These are phyloP conservation scores for Falco punctatus DNA, from an alignment of 2,113 vertebrate species.

Conservation along the genomic window DNA sequence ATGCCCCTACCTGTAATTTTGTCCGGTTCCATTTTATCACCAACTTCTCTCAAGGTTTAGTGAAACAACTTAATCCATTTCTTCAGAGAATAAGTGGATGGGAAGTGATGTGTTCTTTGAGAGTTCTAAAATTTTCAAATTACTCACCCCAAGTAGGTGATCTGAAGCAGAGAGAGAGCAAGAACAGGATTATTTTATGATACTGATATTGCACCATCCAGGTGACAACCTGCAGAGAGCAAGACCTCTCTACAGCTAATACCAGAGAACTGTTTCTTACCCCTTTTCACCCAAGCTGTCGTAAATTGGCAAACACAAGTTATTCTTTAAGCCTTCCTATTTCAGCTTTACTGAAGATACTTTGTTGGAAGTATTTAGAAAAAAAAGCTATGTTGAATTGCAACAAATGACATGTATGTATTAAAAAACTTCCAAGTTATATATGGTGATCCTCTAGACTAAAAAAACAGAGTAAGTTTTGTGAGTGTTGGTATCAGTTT, in stretches of 20 bases:
- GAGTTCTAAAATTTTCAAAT: background rate
- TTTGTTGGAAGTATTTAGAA: background rate
- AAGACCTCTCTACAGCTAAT: background rate
- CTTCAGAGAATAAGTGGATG: background rate
- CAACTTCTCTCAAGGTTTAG: background rate
- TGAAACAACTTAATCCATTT: background rate
- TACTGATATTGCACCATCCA: background rate
- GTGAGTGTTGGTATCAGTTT: background rate
- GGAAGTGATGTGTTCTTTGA: background rate
- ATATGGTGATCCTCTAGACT: background rate
- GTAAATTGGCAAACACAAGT: background rate
- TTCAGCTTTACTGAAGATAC: background rate
- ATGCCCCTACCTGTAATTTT: background rate
- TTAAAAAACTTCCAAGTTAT: background rate
- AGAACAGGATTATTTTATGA: background rate
- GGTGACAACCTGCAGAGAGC: background rate
- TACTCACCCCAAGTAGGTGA: background rate
- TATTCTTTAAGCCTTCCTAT: background rate
- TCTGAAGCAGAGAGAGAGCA: background rate
- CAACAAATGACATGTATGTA: background rate
- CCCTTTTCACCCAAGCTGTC: background rate
- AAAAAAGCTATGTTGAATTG: background rate
- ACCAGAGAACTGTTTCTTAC: background rate
- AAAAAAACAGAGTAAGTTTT: background rate
- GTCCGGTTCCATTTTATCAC: background rate